Conservation (phyloP, 1,140 invertebrate species). For the Bombus turneri region DNA sequence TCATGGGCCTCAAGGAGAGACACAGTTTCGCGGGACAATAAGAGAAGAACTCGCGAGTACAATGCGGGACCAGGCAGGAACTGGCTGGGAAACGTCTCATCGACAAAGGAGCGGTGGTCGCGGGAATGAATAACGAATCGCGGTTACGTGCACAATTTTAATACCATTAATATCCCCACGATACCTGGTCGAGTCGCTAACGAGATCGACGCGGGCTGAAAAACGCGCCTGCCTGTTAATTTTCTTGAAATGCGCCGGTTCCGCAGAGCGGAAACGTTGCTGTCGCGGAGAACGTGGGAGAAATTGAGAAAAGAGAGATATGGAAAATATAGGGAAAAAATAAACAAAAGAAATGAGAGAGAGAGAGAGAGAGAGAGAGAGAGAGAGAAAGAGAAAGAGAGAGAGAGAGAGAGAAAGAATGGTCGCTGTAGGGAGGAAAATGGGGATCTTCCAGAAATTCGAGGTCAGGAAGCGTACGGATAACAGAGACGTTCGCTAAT, state of each 20-base stretch:
- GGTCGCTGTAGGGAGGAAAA: not conserved
- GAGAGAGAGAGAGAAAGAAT: not conserved
- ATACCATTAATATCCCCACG: constrained; percentile 50
- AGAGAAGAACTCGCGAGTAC: not conserved
- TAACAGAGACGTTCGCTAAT: constrained; percentile 54
- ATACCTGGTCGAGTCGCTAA: constrained; percentile 25
- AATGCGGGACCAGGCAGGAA: not conserved
- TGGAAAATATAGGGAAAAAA: too few species aligned
- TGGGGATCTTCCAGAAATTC: not conserved
- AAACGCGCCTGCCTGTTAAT: constrained; percentile 39
- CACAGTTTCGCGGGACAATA: constrained; percentile 9
- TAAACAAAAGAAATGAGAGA: not conserved
- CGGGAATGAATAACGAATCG: constrained; percentile 26
- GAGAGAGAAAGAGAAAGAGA: not conserved
- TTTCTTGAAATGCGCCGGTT: constrained; percentile 37
- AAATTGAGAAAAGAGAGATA: not conserved
- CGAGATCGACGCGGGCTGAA: constrained; percentile 36
- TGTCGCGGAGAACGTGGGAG: not conserved
- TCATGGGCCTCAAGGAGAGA: not conserved
- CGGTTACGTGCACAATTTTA: constrained; percentile 54
- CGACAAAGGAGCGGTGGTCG: not conserved
- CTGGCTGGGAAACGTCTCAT: not conserved
- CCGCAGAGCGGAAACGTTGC: not conserved
- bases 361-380: not conserved
- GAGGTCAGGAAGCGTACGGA: constrained; percentile 4